Conservation (phyloP, 1,140 invertebrate species). For the Diorhabda sublineata region DNA sequence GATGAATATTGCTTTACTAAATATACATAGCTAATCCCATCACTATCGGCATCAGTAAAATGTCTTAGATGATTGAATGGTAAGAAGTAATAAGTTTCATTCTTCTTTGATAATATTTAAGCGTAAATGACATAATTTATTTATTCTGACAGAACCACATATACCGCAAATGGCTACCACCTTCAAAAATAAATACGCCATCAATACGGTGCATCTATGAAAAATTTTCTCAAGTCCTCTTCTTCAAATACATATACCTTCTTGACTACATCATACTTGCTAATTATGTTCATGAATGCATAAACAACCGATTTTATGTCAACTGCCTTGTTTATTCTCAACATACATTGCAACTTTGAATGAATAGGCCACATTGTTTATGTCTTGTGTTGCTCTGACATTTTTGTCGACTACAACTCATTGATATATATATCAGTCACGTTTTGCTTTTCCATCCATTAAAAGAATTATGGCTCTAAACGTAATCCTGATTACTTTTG, state of each 20-base stretch:
- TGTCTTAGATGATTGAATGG: too few species aligned
- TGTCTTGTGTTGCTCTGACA: too few species aligned
- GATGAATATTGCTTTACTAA: too few species aligned
- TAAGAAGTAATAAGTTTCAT: too few species aligned
- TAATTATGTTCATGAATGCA: slow-evolving; percentile 2
- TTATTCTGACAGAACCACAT: background rate
- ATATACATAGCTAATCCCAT: too few species aligned
- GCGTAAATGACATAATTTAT: background rate
- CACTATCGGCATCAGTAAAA: too few species aligned
- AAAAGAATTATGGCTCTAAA: background rate
- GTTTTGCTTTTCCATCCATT: background rate
- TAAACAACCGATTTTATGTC: background rate
- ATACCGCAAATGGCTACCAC: background rate
- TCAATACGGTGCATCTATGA: background rate
- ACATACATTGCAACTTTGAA: background rate
- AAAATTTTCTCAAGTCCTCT: background rate
- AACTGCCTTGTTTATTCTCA: background rate
- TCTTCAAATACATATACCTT: background rate
- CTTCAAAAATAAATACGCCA: background rate
- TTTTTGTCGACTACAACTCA: too few species aligned
- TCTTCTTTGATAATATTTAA: too few species aligned
- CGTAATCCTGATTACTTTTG: too few species aligned
- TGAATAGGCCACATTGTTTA: too few species aligned
- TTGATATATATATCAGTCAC: background rate
- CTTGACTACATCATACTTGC: background rate